Conservation (phyloP, 2,888 invertebrate genomes). For the Itoplectis maculator region DNA sequence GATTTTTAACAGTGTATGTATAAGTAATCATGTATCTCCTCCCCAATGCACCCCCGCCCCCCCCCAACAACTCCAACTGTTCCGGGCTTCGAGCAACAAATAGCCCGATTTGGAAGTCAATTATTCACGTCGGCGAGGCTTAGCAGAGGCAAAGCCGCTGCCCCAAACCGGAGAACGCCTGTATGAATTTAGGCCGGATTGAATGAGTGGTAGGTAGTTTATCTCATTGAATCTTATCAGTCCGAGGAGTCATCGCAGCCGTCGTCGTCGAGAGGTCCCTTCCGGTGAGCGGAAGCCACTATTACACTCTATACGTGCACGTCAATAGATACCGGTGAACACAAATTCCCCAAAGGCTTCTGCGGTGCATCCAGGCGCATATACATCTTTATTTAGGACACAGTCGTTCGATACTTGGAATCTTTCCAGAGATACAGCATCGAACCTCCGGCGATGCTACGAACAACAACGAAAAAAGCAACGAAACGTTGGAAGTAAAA, state of each 20-base stretch:
- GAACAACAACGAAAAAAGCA: neutral
- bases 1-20: no score
- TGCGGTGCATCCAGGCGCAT: slow-evolving; percentile 28
- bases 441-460: slow-evolving; percentile 2
- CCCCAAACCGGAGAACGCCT: neutral
- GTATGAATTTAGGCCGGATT: slow-evolving; percentile 18
- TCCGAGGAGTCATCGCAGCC: slow-evolving; percentile 36
- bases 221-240: slow-evolving; percentile 53
- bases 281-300: slow-evolving; percentile 25
- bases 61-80: neutral
- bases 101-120: neutral
- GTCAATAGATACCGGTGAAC: slow-evolving; percentile 14
- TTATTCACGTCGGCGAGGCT: neutral
- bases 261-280: slow-evolving; percentile 16
- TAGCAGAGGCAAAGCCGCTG: neutral
- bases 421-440: slow-evolving; percentile 41
- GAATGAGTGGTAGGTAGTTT: slow-evolving; percentile 53
- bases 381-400: slow-evolving; percentile 42
- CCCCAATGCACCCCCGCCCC: no score
- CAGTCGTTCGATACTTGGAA: slow-evolving; percentile 60
- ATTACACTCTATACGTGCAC: neutral
- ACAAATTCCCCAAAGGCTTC: neutral
- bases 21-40: no score
- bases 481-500: slow-evolving; percentile 11
- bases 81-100: neutral